Evolutionary conservation across 2,113 vertebrate genomes (phyloP).

Genomic region (Siniperca chuatsi): DNA sequence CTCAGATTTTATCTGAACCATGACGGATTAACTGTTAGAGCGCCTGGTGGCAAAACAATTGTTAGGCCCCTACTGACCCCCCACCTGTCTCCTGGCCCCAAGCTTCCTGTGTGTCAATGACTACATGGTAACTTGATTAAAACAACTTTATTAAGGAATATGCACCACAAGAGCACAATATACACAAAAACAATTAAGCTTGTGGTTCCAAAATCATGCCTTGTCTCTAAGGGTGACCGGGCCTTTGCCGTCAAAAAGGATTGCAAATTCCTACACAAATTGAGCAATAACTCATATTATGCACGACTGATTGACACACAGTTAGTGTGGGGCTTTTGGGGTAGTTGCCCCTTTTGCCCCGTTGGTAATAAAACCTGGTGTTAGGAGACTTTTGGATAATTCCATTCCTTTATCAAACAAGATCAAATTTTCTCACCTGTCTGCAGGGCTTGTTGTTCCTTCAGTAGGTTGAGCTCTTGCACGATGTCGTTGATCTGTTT

Average conservation of each 20-base stretch:
- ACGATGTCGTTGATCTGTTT: slow-evolving; percentile 87
- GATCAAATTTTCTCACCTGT: slow-evolving; percentile 81
- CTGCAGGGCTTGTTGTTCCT: slow-evolving; percentile 94
- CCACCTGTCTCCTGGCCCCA: neutral
- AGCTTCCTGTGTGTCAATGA: neutral
- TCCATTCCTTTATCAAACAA: neutral
- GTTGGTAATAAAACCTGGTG: neutral
- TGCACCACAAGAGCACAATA: neutral
- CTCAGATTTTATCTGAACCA: neutral
- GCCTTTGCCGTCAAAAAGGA: too few relatives aligned
- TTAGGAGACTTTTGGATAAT: neutral
- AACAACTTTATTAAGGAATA: neutral
- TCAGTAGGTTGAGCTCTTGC: slow-evolving; percentile 90
- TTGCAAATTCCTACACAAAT: too few relatives aligned
- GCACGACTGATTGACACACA: too few relatives aligned
- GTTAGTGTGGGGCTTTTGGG: too few relatives aligned
- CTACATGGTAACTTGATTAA: neutral
- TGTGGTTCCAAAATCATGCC: too few relatives aligned
- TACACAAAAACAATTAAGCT: neutral
- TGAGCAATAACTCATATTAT: too few relatives aligned
- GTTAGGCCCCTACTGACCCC: neutral
- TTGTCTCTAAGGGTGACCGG: too few relatives aligned
- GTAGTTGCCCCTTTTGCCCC: neutral
- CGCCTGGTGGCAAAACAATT: neutral
- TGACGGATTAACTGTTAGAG: too few relatives aligned